Base-by-base conservation (phyloP, 2,797 vertebrate genomes). In the Takifugu ocellatus region DNA sequence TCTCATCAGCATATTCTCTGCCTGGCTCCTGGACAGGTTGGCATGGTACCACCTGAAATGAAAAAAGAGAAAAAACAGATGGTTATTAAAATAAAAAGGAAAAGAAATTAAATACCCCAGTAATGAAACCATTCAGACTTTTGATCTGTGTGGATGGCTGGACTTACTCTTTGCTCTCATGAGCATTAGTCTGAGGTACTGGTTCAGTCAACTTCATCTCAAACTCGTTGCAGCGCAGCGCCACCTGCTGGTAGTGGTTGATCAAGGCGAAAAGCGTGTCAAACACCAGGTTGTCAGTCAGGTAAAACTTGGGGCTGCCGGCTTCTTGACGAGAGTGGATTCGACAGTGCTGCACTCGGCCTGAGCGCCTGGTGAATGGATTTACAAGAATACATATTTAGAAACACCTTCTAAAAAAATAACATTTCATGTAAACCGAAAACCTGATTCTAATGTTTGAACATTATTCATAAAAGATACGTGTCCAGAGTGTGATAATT, bases 191-290 rank as follows among this genome's bases (percentile, higher is more conserved):
- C 88, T 99, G 97, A 0, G 97, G 97, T 70, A 98, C 97, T 0
- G 97, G 97, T 74, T 99, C 97, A 0, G 96, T 98, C 82, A 99
- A 91, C 71, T 96, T 95, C 97, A 99, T 98, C 89, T 99, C 97
- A 63, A 99, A 99, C 84, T 99, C 96, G 0, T 99, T 99, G 87
- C 97, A 99, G 82, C 97, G 93, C 76, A 99, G 91, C 0, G 97
- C 96, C 84, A 98, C 95, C 84, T 96, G 94, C 88, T 98, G 97
- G 90, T 99, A 99, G 89, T 99, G 97, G 5, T 89, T 97, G 88
- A 99, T 98, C 76, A 99, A 94, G 52, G 94, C 93, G 54, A 96
- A 99, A 58, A 99, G 95, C 0, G 95, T 96, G 83, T 98, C 96
- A 0, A 99, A 99, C 71, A 99, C 96, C 63, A 99, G 91, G 90